Percentiles rank a stretch among this genome's conserved stretches.
Conservation (phyloP, 2,797 vertebrate genomes). For the Potorous gilbertii region DNA sequence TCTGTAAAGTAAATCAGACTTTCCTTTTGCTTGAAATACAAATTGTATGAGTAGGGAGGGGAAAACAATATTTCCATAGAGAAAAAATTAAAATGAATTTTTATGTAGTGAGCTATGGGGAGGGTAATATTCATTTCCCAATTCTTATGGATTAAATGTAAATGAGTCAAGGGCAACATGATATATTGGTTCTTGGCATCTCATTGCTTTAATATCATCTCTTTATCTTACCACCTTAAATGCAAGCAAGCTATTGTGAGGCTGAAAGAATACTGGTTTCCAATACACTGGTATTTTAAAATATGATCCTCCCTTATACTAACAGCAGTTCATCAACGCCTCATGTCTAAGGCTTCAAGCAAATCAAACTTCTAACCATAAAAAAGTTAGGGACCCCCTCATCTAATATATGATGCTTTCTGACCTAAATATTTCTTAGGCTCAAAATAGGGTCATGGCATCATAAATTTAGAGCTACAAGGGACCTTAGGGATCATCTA, state of each 20-base stretch:
- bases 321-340: background rate
- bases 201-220: background rate
- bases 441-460: background rate
- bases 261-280: background rate
- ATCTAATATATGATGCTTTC: background rate
- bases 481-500: background rate
- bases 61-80: background rate
- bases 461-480: background rate
- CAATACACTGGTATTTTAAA: background rate
- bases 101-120: background rate
- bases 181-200: background rate
- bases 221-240: background rate
- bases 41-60: background rate
- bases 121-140: background rate
- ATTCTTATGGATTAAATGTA: background rate
- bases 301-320: background rate
- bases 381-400: background rate
- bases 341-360: background rate
- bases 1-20: background rate
- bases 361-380: background rate
- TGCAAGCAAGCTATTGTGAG: background rate
- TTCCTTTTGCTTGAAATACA: background rate
- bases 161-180: background rate
- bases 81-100: background rate
- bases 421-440: background rate